Conservation (phyloP, 2,797 vertebrate species). For the Tragelaphus oryx region DNA sequence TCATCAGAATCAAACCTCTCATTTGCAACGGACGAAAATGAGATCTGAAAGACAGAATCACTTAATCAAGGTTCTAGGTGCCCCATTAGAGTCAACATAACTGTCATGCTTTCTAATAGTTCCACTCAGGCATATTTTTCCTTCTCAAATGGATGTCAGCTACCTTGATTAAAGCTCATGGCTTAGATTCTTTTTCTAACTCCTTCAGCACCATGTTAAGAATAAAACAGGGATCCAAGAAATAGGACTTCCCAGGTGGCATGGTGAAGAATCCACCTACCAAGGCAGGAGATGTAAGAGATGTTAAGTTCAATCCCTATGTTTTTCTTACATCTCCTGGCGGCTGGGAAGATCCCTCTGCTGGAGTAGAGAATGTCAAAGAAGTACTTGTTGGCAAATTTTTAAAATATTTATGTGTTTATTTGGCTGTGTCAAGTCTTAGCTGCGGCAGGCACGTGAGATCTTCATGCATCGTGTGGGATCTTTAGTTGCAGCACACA, state of each 20-base stretch:
- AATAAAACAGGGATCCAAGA: background rate
- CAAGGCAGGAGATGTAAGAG: background rate
- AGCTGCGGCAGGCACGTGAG: background rate
- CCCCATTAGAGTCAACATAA: background rate
- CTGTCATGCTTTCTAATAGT: background rate
- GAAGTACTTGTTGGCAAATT: background rate
- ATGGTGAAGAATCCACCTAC: background rate
- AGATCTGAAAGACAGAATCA: background rate
- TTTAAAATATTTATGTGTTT: background rate
- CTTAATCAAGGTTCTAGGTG: background rate
- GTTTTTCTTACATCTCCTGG: background rate
- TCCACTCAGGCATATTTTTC: background rate
- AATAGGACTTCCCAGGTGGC: background rate
- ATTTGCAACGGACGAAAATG: background rate
- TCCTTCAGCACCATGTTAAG: background rate
- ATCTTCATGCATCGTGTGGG: background rate
- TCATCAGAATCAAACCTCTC: conserved; percentile 15
- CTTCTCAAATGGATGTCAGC: background rate
- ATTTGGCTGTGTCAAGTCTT: background rate
- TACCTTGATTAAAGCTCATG: background rate
- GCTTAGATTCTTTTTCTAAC: background rate
- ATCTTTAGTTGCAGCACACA: background rate
- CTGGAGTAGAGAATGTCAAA: background rate
- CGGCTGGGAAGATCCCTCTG: background rate
- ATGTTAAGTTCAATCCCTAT: background rate